Conservation (phyloP, 1,140 invertebrate genomes). For the Papilio glaucus region DNA sequence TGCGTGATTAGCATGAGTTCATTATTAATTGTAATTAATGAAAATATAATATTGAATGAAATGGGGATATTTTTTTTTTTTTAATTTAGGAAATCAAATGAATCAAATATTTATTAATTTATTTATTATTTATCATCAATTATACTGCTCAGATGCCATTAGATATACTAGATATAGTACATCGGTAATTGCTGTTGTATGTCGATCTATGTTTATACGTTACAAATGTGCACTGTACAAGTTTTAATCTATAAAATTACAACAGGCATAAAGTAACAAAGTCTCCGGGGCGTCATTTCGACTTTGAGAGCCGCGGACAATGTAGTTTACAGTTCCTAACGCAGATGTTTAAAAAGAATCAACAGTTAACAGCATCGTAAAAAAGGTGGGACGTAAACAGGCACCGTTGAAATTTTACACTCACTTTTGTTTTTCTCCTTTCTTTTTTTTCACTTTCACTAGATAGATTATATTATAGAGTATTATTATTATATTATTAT, state of each 20-base stretch:
- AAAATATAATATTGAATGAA: too few species aligned
- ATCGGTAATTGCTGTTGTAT: too few species aligned
- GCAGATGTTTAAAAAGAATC: slow-evolving; percentile 82
- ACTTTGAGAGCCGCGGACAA: slow-evolving; percentile 68
- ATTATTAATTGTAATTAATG: too few species aligned
- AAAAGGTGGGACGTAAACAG: slow-evolving; percentile 76
- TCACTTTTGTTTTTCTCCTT: slow-evolving; percentile 69
- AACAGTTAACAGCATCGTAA: slow-evolving; percentile 81
- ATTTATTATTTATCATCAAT: too few species aligned
- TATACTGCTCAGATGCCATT: too few species aligned
- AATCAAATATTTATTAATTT: too few species aligned
- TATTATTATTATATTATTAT: too few species aligned
- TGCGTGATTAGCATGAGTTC: too few species aligned
- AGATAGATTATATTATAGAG: slow-evolving; percentile 48
- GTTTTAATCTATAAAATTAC: slow-evolving; percentile 18
- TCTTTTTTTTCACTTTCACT: slow-evolving; percentile 54
- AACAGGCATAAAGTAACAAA: slow-evolving; percentile 13
- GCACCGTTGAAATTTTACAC: slow-evolving; percentile 78
- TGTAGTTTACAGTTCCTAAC: slow-evolving; percentile 78
- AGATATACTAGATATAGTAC: too few species aligned
- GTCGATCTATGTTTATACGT: too few species aligned
- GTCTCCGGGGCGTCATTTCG: slow-evolving; percentile 56
- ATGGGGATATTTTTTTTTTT: too few species aligned
- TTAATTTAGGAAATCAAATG: too few species aligned
- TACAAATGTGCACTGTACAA: neutral